Conservation (phyloP, 2,113 vertebrate species). For the Craseonycteris thonglongyai region DNA sequence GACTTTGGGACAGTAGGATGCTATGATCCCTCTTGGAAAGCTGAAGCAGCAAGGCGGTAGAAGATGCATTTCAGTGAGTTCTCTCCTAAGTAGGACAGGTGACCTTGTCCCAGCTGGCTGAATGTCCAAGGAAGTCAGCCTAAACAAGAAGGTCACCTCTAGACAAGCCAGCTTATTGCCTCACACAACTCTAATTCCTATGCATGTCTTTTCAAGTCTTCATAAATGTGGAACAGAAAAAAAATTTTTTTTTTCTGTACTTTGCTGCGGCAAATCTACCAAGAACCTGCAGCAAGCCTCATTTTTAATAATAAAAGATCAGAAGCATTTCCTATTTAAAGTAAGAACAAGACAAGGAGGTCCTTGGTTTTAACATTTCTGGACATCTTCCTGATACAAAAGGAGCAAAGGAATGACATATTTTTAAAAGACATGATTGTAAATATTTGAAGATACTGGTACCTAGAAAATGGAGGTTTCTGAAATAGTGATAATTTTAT, state of each 20-base stretch:
- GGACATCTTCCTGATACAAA: background rate
- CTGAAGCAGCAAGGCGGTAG: rapidly evolving
- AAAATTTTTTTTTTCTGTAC: background rate
- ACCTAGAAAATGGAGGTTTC: background rate
- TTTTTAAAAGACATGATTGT: background rate
- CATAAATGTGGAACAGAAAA: background rate
- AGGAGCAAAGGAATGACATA: background rate
- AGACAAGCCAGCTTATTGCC: background rate
- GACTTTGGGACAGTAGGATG: background rate
- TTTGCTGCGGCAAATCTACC: background rate
- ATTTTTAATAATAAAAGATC: background rate
- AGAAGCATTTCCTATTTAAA: background rate
- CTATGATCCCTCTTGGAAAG: background rate
- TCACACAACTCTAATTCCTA: background rate
- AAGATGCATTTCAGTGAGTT: background rate
- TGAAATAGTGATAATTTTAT: background rate
- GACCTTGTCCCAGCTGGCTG: background rate
- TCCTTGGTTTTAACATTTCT: background rate
- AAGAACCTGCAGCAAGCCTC: background rate
- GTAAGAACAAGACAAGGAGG: background rate
- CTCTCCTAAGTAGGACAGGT: background rate
- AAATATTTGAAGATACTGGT: background rate
- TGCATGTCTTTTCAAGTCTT: background rate
- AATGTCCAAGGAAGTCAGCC: background rate
- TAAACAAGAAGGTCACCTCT: background rate